Conservation (phyloP, 2,113 vertebrate genomes). For the Lepidothrix coronata region DNA sequence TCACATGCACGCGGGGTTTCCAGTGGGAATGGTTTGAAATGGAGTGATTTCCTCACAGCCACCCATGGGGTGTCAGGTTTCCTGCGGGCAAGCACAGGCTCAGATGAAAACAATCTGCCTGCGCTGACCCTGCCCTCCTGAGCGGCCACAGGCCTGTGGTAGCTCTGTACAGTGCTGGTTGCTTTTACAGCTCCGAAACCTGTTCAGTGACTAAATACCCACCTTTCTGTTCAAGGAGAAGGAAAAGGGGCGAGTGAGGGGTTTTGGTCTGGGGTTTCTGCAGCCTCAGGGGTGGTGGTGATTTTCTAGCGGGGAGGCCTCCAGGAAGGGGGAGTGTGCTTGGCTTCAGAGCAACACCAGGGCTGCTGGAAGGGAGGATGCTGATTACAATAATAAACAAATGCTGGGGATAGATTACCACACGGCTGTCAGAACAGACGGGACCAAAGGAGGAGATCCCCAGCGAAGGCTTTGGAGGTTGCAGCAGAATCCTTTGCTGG, state of each 20-base stretch:
- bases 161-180: neutral
- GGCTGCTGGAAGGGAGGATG: constrained; percentile 86
- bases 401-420: constrained; percentile 71
- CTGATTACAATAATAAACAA: constrained; percentile 98
- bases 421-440: constrained; percentile 43
- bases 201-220: neutral
- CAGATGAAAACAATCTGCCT: constrained; percentile 4
- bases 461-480: neutral
- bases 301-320: constrained; percentile 72
- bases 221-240: neutral
- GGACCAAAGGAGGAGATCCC: constrained; percentile 30
- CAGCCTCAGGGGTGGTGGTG: constrained; percentile 35
- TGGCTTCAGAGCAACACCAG: constrained; percentile 69
- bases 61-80: constrained; percentile 54
- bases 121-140: rapidly evolving
- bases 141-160: rapidly evolving
- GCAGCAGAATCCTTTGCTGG: neutral
- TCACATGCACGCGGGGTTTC: neutral
- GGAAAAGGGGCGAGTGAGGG: neutral
- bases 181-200: neutral
- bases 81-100: neutral
- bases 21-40: constrained; percentile 18
- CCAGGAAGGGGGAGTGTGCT: constrained; percentile 92
- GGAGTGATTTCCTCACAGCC: constrained; percentile 28
- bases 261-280: neutral